Evolutionary conservation across 1,140 invertebrate genomes (phyloP), one percentile per base, ranked within the genome.

Genomic region (Aphis gossypii): DNA sequence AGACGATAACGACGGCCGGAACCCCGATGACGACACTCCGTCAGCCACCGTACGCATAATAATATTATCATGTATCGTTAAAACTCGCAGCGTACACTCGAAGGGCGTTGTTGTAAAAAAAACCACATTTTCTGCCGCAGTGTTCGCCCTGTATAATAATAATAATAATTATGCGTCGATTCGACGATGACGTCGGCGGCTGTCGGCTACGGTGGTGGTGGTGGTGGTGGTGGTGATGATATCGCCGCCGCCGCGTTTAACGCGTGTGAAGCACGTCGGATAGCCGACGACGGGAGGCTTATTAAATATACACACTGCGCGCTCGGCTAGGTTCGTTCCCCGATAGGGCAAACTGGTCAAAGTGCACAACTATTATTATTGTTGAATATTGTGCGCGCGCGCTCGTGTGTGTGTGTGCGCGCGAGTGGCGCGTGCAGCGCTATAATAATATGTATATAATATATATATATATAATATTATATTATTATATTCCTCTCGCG

Each of bases 311-410:
- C 41, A 82, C 41, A 54, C 48, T 8, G 51, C 18, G 87, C 35
- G 46, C 44, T 84, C 82, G 30, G 35, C 35, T 35, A 35, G 35
- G 35, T 83, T 20, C 44, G 56, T 68, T 82, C 60, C 90, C 68
- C 41, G 90, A 91, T 91, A 76, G 76, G 46, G 92, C 92, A 44
- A 51, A 84, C 92, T 93, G 92, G 76, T 54, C 92, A 93, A 93
- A 93, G 92, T 93, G 92, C 92, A 93, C 92, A 56, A 68, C 56
- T 90, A 90, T 68, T 90, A 90, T 60, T 90, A 48, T 90, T 90
- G 56, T 90, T 68, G 56, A 56, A 89, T 56, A 56, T 89, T 89
- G 54, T 48, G 46, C 3, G 25, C 25, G 25, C 83, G 44, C 30
- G 30, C 46, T 46, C 30, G 30, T 35, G 41, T 51, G 7, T 56